Conservation (phyloP, 2,797 vertebrate species). For the Liasis olivaceus region DNA sequence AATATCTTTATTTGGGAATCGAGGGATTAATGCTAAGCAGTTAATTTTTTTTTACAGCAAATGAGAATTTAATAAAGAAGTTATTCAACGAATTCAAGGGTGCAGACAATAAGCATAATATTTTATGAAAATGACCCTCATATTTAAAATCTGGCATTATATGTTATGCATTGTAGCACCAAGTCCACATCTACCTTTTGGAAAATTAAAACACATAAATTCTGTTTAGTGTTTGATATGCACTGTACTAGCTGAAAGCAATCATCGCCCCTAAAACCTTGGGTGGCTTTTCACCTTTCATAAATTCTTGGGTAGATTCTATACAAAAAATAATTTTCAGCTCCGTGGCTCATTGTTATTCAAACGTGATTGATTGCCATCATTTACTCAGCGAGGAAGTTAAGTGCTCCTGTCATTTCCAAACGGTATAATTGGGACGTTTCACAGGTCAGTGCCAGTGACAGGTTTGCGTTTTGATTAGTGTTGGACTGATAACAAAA, state of each 20-base stretch:
- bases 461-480: slow-evolving; percentile 93
- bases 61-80: slow-evolving; percentile 64
- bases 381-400: slow-evolving; percentile 88
- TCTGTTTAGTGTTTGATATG: slow-evolving; percentile 89
- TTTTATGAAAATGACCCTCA: slow-evolving; percentile 87
- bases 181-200: slow-evolving; percentile 88
- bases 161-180: slow-evolving; percentile 93
- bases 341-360: slow-evolving; percentile 90
- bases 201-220: slow-evolving; percentile 99
- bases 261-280: slow-evolving; percentile 81
- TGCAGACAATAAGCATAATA: slow-evolving; percentile 78
- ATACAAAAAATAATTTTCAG: slow-evolving; percentile 90
- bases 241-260: slow-evolving; percentile 73
- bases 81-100: slow-evolving; percentile 72
- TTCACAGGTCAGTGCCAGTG: slow-evolving; percentile 88
- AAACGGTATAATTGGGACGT: slow-evolving; percentile 90
- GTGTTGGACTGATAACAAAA: slow-evolving; percentile 91
- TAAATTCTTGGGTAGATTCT: slow-evolving; percentile 90
- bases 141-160: slow-evolving; percentile 83
- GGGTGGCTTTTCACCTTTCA: slow-evolving; percentile 93
- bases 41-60: slow-evolving; percentile 65
- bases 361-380: slow-evolving; percentile 88
- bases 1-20: slow-evolving; percentile 19
- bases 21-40: slow-evolving; percentile 54
- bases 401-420: slow-evolving; percentile 92